A percentile compares a stretch with the other conserved stretches of the same genome.
These are phyloP conservation scores for Pararge aegeria DNA, from an alignment of 1,140 invertebrate genomes.

Conservation along the genomic window DNA sequence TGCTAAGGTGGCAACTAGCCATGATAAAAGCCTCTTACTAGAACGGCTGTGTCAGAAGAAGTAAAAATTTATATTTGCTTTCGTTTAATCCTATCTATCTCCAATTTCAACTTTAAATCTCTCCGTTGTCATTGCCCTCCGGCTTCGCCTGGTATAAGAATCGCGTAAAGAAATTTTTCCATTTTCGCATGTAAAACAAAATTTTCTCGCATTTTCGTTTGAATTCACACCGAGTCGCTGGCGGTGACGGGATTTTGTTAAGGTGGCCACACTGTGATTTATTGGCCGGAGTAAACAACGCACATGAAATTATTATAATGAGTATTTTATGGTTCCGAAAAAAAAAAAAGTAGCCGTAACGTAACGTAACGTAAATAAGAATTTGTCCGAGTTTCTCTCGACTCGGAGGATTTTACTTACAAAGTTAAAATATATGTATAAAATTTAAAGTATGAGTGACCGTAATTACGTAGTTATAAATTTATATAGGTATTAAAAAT, in stretches of 20 bases:
- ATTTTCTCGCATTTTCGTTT: conserved; percentile 64
- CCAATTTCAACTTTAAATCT: not conserved
- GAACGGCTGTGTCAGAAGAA: too few relatives aligned
- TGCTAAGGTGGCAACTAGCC: too few relatives aligned
- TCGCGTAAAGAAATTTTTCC: conserved; percentile 58
- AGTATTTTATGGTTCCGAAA: not conserved
- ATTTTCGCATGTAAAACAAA: conserved; percentile 75
- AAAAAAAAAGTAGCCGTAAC: not conserved
- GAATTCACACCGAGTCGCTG: conserved; percentile 53
- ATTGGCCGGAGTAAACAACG: not conserved
- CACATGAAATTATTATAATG: too few relatives aligned
- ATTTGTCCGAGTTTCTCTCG: too few relatives aligned
- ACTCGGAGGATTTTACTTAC: too few relatives aligned
- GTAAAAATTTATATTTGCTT: not conserved
- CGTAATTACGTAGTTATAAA: too few relatives aligned
- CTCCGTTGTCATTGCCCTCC: conserved; percentile 37
- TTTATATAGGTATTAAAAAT: too few relatives aligned
- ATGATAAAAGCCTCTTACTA: too few relatives aligned
- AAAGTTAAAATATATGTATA: too few relatives aligned
- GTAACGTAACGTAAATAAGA: too few relatives aligned
- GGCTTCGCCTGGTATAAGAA: conserved; percentile 30
- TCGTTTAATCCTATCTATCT: not conserved
- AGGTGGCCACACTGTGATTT: conserved; percentile 38
- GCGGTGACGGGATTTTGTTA: conserved; percentile 59
- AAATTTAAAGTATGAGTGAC: too few relatives aligned